Conservation (phyloP, 2,888 invertebrate species). For the Neria commutata region DNA sequence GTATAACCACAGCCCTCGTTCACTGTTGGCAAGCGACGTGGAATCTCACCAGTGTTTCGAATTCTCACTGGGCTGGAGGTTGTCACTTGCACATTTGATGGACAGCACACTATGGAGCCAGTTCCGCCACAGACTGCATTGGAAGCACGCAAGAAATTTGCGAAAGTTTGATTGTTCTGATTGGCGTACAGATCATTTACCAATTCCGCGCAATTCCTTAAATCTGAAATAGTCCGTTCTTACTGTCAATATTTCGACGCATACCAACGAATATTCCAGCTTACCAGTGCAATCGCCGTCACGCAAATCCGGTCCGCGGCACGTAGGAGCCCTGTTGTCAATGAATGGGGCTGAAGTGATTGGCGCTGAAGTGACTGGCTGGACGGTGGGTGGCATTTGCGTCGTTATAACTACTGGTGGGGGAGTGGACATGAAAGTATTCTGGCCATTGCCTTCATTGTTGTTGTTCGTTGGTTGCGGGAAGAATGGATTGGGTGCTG, state of each 20-base stretch:
- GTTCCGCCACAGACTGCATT: constrained; percentile 44
- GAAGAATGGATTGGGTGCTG: constrained; percentile 38
- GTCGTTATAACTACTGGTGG: constrained; percentile 11
- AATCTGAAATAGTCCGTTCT: constrained; percentile 33
- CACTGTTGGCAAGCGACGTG: constrained; percentile 51
- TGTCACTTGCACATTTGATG: constrained; percentile 30
- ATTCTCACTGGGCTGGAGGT: constrained; percentile 12
- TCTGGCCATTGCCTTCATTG: constrained; percentile 18
- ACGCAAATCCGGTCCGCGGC: constrained; percentile 41
- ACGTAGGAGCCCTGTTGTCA: constrained; percentile 30
- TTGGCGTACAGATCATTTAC: constrained; percentile 38
- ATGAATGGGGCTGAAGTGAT: constrained; percentile 28
- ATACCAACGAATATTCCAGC: constrained; percentile 20
- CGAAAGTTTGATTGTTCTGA: constrained; percentile 43
- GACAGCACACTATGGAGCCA: constrained; percentile 52
- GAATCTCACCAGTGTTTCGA: constrained; percentile 37
- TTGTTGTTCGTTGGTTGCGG: constrained; percentile 24
- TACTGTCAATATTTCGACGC: neutral
- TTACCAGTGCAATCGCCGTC: constrained; percentile 49
- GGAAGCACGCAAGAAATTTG: constrained; percentile 45
- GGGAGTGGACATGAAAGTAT: constrained; percentile 35
- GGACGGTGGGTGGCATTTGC: constrained; percentile 18
- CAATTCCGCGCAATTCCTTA: constrained; percentile 43
- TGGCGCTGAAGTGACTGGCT: constrained; percentile 27
- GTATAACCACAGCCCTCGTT: constrained; percentile 70